These are phyloP conservation scores for Squalus acanthias DNA, from an alignment of 2,797 vertebrate genomes.

Conservation along the genomic window DNA sequence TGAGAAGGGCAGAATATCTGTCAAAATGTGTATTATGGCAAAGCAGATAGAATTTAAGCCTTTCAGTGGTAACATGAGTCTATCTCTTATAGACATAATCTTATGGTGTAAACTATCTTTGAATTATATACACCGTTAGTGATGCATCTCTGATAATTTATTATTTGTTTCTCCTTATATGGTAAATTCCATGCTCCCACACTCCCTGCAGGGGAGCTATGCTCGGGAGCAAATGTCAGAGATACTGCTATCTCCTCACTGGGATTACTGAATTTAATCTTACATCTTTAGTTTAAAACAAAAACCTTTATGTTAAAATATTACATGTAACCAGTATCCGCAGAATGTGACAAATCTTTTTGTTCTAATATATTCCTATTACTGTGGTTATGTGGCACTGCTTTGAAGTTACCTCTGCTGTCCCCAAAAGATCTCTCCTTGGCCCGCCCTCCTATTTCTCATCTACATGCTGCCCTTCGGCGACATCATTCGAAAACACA, in stretches of 20 bases:
- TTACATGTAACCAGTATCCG: background rate
- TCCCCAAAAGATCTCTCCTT: background rate
- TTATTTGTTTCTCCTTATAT: background rate
- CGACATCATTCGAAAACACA: background rate
- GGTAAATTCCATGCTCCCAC: background rate
- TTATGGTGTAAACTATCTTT: background rate
- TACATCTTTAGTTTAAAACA: background rate
- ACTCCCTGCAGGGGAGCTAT: background rate
- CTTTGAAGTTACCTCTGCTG: background rate
- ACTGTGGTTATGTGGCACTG: background rate
- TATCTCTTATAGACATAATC: background rate
- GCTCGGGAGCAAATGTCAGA: background rate
- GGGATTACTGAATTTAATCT: background rate
- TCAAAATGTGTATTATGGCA: background rate
- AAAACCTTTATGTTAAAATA: background rate
- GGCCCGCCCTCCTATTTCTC: background rate
- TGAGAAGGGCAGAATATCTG: background rate
- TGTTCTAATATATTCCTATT: background rate
- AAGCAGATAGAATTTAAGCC: background rate
- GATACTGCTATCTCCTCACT: background rate
- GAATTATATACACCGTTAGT: background rate
- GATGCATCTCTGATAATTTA: background rate
- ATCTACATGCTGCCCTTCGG: background rate
- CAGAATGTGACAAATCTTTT: background rate
- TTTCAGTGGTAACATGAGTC: background rate